These are phyloP conservation scores for Cyphomyrmex costatus DNA, from an alignment of 1,140 invertebrate species.

Conservation along the genomic window DNA sequence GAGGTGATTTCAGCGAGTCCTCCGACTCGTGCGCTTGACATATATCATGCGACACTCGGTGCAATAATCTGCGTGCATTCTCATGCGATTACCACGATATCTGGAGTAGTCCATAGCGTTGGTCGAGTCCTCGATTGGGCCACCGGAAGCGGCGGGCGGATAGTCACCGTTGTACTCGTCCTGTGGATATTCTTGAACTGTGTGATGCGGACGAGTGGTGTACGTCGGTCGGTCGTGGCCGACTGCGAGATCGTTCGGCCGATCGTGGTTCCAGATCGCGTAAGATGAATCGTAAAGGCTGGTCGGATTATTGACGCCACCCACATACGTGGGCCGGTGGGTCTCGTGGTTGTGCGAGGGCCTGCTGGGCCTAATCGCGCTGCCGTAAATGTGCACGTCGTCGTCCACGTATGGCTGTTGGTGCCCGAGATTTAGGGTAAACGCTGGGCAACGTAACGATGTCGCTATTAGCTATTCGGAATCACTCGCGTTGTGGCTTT, in stretches of 20 bases:
- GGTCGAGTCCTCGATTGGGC: constrained; percentile 70
- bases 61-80: constrained; percentile 54
- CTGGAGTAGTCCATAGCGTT: constrained; percentile 80
- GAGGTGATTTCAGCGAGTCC: neutral
- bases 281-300: constrained; percentile 80
- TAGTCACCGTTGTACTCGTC: constrained; percentile 72
- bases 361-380: constrained; percentile 75
- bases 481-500: constrained; percentile 31
- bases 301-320: constrained; percentile 84
- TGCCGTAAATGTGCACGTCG: constrained; percentile 83
- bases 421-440: constrained; percentile 84
- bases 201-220: constrained; percentile 73
- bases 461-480: constrained; percentile 42
- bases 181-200: constrained; percentile 74
- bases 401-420: constrained; percentile 85
- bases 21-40: constrained; percentile 17
- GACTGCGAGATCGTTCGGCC: constrained; percentile 70
- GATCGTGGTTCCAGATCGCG: constrained; percentile 74
- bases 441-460: constrained; percentile 78
- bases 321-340: constrained; percentile 82
- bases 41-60: constrained; percentile 32
- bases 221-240: constrained; percentile 70
- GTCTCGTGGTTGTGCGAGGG: constrained; percentile 60
- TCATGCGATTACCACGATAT: constrained; percentile 84
- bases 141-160: constrained; percentile 11